These are phyloP conservation scores for Panopea generosa DNA, from an alignment of 2,888 invertebrate genomes.

Conservation along the genomic window DNA sequence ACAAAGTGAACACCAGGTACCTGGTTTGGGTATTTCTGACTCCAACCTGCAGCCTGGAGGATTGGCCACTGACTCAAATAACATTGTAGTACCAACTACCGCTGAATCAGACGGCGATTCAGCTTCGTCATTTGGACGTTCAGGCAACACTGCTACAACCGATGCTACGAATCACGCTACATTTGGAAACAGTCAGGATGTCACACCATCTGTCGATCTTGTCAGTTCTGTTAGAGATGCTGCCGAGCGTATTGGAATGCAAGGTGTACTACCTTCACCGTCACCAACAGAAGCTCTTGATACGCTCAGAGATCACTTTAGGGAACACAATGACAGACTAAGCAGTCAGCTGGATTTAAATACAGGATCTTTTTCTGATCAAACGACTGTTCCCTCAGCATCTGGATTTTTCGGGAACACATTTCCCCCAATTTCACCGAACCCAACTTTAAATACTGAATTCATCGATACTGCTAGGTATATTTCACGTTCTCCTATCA, in stretches of 20 bases:
- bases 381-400: background rate
- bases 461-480: too few species aligned
- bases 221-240: slow-evolving; percentile 1
- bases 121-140: slow-evolving; percentile 1
- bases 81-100: slow-evolving; percentile 10
- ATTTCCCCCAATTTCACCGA: too few species aligned
- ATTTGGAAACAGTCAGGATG: too few species aligned
- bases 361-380: background rate
- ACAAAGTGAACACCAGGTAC: slow-evolving; percentile 40
- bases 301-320: slow-evolving; percentile 12
- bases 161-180: too few species aligned
- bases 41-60: slow-evolving; percentile 50
- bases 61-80: slow-evolving; percentile 26
- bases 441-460: too few species aligned
- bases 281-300: slow-evolving; percentile 1
- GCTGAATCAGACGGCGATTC: slow-evolving; percentile 30
- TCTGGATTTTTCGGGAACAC: background rate
- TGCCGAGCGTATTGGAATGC: background rate
- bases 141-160: background rate
- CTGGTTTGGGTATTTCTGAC: slow-evolving; percentile 41
- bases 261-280: too few species aligned
- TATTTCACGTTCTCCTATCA: too few species aligned
- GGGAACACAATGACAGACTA: slow-evolving; percentile 1
- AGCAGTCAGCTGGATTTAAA: background rate
- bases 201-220: background rate